phyloP scores from a whole-genome alignment of 2,888 invertebrate genomes.

The Lissonota sp. region DNA sequence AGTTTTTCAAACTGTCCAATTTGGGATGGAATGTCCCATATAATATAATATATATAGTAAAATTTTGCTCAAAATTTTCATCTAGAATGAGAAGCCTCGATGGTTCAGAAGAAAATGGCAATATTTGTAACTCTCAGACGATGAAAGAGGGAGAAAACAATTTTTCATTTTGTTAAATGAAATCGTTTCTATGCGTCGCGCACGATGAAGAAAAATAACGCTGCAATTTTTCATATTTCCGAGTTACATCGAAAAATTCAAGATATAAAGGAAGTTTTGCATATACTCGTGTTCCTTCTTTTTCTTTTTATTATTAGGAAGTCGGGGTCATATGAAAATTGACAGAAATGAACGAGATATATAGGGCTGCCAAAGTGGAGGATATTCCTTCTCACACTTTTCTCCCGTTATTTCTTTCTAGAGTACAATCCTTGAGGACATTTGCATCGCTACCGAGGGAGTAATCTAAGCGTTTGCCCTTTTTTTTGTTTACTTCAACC shows the following conservation, averaged over 20 bases:
- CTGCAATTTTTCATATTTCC: slow-evolving; percentile 34
- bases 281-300: slow-evolving; percentile 11
- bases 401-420: slow-evolving; percentile 36
- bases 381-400: not conserved
- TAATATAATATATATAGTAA: too few relatives aligned
- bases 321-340: slow-evolving; percentile 14
- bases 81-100: not conserved
- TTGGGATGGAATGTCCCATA: too few relatives aligned
- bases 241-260: slow-evolving; percentile 22
- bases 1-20: too few relatives aligned
- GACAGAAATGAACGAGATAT: slow-evolving; percentile 31
- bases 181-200: slow-evolving; percentile 52
- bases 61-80: too few relatives aligned
- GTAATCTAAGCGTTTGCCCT: slow-evolving; percentile 36
- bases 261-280: slow-evolving; percentile 12
- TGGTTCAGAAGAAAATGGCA: not conserved
- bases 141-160: slow-evolving; percentile 22
- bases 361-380: slow-evolving; percentile 18
- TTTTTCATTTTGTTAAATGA: slow-evolving; percentile 53
- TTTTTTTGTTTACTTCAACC: slow-evolving; percentile 53
- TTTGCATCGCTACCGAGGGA: slow-evolving; percentile 54
- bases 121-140: not conserved
- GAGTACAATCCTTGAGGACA: slow-evolving; percentile 42
- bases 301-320: slow-evolving; percentile 28
- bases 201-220: slow-evolving; percentile 36